A percentile compares a stretch with the other conserved stretches of the same genome.
Conservation (phyloP, 2,797 vertebrate species). For the Selene dorsalis region DNA sequence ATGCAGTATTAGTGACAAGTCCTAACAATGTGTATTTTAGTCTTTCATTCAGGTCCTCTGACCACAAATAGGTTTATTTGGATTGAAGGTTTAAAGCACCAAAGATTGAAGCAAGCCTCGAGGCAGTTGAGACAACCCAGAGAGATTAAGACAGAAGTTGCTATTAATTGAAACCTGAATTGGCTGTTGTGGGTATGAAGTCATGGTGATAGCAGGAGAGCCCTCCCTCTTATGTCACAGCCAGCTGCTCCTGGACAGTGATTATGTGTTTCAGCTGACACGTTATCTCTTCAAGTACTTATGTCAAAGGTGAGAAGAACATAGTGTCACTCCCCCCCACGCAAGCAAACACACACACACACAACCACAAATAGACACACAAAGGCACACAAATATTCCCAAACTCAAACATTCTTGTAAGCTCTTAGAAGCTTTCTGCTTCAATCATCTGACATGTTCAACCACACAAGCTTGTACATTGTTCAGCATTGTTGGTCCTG, state of each 20-base stretch:
- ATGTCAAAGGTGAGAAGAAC: slow-evolving; percentile 50
- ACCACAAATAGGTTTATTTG: slow-evolving; percentile 49
- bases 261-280: slow-evolving; percentile 56
- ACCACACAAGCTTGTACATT: slow-evolving; percentile 31
- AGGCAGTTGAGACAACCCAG: slow-evolving; percentile 25
- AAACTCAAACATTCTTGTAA: slow-evolving; percentile 22
- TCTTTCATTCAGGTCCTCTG: slow-evolving; percentile 44
- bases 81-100: slow-evolving; percentile 47
- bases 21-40: background rate
- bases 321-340: slow-evolving; percentile 20
- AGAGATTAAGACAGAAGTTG: slow-evolving; percentile 56
- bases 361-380: background rate
- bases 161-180: slow-evolving; percentile 61
- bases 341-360: slow-evolving; percentile 7
- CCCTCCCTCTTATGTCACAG: slow-evolving; percentile 71
- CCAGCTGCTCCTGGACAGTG: slow-evolving; percentile 65
- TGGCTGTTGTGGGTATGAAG: slow-evolving; percentile 55
- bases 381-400: background rate
- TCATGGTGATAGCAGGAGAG: slow-evolving; percentile 51
- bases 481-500: slow-evolving; percentile 20
- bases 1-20: slow-evolving; percentile 12
- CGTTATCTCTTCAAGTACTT: slow-evolving; percentile 33
- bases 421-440: slow-evolving; percentile 49
- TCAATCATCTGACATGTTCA: slow-evolving; percentile 55
- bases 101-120: slow-evolving; percentile 32